phyloP scores from a whole-genome alignment of 2,888 invertebrate species.

The Glaucopsyche alexis region DNA sequence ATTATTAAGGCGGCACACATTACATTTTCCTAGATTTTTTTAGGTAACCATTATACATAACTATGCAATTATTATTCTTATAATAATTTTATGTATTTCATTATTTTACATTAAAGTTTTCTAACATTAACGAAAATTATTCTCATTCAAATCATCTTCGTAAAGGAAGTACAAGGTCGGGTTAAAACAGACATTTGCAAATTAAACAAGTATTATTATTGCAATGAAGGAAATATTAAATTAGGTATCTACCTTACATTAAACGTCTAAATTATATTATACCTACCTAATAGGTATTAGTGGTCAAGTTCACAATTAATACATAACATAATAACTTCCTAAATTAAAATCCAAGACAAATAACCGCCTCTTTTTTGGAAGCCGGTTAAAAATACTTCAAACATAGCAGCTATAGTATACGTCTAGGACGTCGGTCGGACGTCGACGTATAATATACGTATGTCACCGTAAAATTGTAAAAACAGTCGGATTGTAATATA shows the following conservation, averaged over 20 bases:
- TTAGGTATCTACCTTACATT: not conserved
- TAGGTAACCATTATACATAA: too few relatives aligned
- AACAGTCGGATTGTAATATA: too few relatives aligned
- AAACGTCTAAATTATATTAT: not conserved
- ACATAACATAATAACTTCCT: not conserved
- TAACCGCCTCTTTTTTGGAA: not conserved
- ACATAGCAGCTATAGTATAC: too few relatives aligned
- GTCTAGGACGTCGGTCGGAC: too few relatives aligned
- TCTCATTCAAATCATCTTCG: slow-evolving; percentile 4
- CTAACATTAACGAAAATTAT: not conserved
- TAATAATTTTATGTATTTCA: too few relatives aligned
- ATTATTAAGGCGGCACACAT: not conserved
- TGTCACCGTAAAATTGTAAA: too few relatives aligned
- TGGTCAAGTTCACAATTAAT: not conserved
- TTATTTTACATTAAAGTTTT: not conserved
- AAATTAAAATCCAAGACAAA: not conserved
- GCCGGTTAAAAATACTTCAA: too few relatives aligned
- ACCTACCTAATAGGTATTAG: not conserved
- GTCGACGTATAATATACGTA: too few relatives aligned
- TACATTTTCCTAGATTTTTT: too few relatives aligned
- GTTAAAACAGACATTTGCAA: not conserved
- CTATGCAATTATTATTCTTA: too few relatives aligned
- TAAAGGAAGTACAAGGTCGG: not conserved
- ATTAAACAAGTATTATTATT: too few relatives aligned
- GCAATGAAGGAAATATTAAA: not conserved